These are phyloP conservation scores for Xiphophorus couchianus DNA, from an alignment of 2,113 vertebrate genomes.

Conservation along the genomic window DNA sequence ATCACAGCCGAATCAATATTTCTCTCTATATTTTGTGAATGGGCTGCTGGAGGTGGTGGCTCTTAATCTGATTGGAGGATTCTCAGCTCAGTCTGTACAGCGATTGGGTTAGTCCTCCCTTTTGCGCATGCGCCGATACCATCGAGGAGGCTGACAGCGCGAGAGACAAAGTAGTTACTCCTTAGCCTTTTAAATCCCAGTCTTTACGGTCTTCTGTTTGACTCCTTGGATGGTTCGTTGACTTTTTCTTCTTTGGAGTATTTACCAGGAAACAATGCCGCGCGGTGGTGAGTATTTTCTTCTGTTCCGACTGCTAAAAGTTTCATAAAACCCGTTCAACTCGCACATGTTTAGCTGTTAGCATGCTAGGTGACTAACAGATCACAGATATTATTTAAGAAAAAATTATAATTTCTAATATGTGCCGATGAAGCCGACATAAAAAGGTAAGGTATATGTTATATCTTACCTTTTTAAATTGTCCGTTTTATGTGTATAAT, in stretches of 20 bases:
- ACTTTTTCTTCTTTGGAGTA: not conserved
- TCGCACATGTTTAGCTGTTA: conserved; percentile 58
- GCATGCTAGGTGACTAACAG: conserved; percentile 61
- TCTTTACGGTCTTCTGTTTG: not conserved
- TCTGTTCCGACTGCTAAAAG: conserved; percentile 22
- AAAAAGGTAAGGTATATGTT: not conserved
- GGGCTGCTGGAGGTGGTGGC: not conserved
- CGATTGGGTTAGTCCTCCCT: conserved; percentile 25
- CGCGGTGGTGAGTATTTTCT: conserved; percentile 76
- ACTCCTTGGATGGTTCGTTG: not conserved
- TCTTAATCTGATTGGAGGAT: conserved; percentile 21
- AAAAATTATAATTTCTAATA: not conserved
- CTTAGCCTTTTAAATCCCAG: conserved; percentile 15
- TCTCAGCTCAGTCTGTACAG: not conserved
- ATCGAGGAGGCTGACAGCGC: conserved; percentile 38
- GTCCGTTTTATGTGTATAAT: not conserved
- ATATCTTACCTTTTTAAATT: not conserved
- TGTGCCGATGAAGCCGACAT: not conserved
- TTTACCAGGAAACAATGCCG: conserved; percentile 67
- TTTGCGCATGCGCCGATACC: conserved; percentile 32
- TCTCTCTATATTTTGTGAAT: not conserved
- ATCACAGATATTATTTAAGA: not conserved
- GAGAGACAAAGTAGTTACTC: conserved; percentile 44
- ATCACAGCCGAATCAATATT: not conserved
- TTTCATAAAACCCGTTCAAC: conserved; percentile 8